Percentiles rank a stretch among this genome's conserved stretches.
Evolutionary conservation across 1,140 invertebrate species (phyloP).

Genomic region (Neomicropteryx cornuta): DNA sequence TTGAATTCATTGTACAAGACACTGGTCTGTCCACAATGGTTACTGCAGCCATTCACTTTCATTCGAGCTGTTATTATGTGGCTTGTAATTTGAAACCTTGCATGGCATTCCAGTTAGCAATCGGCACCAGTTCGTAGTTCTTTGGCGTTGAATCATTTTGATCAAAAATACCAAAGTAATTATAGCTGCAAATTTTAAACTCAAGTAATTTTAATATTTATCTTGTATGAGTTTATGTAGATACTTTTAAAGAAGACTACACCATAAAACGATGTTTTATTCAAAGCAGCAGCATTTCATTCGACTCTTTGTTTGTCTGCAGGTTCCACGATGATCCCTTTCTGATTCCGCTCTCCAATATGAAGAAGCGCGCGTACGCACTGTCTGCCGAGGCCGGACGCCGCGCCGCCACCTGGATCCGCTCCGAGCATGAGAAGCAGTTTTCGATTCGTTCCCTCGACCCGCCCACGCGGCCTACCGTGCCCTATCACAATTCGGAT

Average conservation of each 20-base stretch:
- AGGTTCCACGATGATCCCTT: slow-evolving; percentile 83
- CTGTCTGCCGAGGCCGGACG: slow-evolving; percentile 75
- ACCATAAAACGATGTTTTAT: background rate
- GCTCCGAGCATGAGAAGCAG: slow-evolving; percentile 60
- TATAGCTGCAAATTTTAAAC: background rate
- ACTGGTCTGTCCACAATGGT: too few relatives aligned
- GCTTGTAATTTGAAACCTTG: too few relatives aligned
- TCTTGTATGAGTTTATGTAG: background rate
- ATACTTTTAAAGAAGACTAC: background rate
- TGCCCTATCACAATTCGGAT: slow-evolving; percentile 40
- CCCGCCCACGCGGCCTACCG: slow-evolving; percentile 40
- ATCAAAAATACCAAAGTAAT: background rate
- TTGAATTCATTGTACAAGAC: too few relatives aligned
- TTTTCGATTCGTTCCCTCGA: slow-evolving; percentile 64
- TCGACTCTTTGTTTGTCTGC: background rate
- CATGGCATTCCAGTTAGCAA: too few relatives aligned
- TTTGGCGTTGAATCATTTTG: background rate
- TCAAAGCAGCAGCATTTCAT: background rate
- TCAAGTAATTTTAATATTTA: background rate
- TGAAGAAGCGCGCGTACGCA: slow-evolving; percentile 58
- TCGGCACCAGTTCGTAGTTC: background rate
- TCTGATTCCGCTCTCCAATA: slow-evolving; percentile 69
- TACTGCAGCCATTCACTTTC: too few relatives aligned
- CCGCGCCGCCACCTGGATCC: slow-evolving; percentile 78
- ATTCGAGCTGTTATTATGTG: too few relatives aligned